Evolutionary conservation across 1,140 invertebrate genomes (phyloP).

Genomic region (Apis florea): DNA sequence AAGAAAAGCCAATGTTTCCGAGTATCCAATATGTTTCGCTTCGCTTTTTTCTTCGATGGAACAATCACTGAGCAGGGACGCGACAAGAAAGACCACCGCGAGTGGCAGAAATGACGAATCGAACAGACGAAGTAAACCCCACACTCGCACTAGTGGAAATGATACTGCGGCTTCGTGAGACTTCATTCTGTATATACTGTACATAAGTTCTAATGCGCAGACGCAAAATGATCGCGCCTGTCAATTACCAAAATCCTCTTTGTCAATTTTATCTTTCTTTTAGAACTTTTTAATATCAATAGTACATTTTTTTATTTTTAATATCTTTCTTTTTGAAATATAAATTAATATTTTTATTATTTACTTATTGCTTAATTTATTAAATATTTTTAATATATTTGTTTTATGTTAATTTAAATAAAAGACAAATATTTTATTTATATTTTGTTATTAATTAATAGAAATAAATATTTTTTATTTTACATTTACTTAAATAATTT

Average conservation of each 20-base stretch:
- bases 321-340: not conserved
- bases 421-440: not conserved
- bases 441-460: not conserved
- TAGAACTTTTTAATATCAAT: not conserved
- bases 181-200: slow-evolving; percentile 42
- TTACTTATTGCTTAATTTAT: not conserved
- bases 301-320: not conserved
- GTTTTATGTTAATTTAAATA: not conserved
- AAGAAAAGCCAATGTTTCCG: slow-evolving; percentile 14
- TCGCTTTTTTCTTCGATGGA: not conserved
- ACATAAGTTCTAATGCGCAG: slow-evolving; percentile 59
- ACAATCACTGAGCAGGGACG: slow-evolving; percentile 40
- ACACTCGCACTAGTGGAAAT: slow-evolving; percentile 56
- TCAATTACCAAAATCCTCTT: not conserved
- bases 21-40: not conserved
- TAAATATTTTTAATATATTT: no score
- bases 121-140: slow-evolving; percentile 30
- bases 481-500: not conserved
- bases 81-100: slow-evolving; percentile 21
- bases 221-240: slow-evolving; percentile 44
- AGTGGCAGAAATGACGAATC: not conserved
- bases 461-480: not conserved
- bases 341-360: not conserved
- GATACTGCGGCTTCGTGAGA: slow-evolving; percentile 67
- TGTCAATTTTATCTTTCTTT: not conserved